A percentile compares a stretch with the other conserved stretches of the same genome.
phyloP scores from a whole-genome alignment of 2,888 invertebrate genomes.

The Orthosia incerta region DNA sequence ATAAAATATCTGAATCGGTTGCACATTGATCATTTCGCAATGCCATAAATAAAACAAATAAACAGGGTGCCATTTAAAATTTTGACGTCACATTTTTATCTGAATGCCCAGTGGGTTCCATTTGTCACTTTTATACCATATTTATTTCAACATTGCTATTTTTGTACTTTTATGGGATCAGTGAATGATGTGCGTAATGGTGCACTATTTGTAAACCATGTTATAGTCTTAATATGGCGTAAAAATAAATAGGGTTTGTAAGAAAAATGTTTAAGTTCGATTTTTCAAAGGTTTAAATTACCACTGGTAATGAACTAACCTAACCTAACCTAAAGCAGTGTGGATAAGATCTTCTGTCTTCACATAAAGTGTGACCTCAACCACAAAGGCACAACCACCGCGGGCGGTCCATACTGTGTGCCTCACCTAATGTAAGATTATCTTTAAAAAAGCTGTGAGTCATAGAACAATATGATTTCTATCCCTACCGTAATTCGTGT shows the following conservation, averaged over 20 bases:
- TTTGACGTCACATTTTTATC: slow-evolving; percentile 36
- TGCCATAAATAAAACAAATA: slow-evolving; percentile 50
- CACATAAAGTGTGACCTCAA: not conserved
- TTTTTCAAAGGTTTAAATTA: not conserved
- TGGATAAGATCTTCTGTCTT: not conserved
- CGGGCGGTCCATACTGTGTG: slow-evolving; percentile 66
- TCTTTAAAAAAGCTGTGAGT: slow-evolving; percentile 67
- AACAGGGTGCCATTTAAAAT: slow-evolving; percentile 47
- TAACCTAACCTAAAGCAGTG: too few species aligned
- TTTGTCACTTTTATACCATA: slow-evolving; percentile 60
- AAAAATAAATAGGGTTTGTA: not conserved
- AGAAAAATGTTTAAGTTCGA: slow-evolving; percentile 1
- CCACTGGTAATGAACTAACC: too few species aligned
- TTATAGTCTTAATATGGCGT: slow-evolving; percentile 23
- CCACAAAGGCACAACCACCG: slow-evolving; percentile 58
- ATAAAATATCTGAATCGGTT: slow-evolving; percentile 36
- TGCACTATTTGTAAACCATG: slow-evolving; percentile 37
- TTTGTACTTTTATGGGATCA: slow-evolving; percentile 45
- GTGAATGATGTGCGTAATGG: slow-evolving; percentile 31
- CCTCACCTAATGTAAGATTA: slow-evolving; percentile 70
- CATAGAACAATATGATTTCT: slow-evolving; percentile 72
- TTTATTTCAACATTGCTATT: slow-evolving; percentile 54
- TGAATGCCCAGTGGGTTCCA: slow-evolving; percentile 44
- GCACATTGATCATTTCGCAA: slow-evolving; percentile 49
- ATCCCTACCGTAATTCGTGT: slow-evolving; percentile 60